Percentiles rank a stretch among this genome's conserved stretches.
Conservation (phyloP, 2,888 invertebrate species). For the Lamproptera curius region DNA sequence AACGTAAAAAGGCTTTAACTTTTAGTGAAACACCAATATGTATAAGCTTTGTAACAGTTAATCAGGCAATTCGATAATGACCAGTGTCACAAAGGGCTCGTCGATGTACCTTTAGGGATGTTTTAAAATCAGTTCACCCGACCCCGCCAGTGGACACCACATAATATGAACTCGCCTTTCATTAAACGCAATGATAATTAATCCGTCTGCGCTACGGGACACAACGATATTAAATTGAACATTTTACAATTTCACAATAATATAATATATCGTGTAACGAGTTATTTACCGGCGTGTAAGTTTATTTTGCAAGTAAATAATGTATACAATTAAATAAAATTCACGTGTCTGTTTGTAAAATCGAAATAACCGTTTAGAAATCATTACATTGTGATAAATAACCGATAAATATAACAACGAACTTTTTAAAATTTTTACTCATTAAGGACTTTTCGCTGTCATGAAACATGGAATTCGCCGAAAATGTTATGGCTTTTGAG, state of each 20-base stretch:
- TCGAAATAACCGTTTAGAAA: neutral
- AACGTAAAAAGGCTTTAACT: no score
- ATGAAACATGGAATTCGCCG: no score
- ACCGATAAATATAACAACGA: neutral
- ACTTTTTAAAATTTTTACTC: no score
- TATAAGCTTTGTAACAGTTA: no score
- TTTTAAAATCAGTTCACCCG: no score
- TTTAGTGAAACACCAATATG: no score
- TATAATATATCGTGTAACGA: constrained; percentile 28
- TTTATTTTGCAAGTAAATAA: neutral
- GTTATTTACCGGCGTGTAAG: constrained; percentile 33
- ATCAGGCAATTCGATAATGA: no score
- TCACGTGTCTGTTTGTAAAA: neutral
- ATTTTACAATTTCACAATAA: constrained; percentile 20
- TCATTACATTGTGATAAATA: neutral
- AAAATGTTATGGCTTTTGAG: no score
- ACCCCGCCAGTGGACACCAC: neutral
- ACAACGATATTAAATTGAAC: neutral
- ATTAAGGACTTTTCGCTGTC: no score
- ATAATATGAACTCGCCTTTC: neutral
- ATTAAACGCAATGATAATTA: neutral
- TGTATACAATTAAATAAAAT: neutral
- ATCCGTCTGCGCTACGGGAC: neutral
- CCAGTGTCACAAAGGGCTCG: no score
- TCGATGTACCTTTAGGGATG: no score